Percentiles rank a stretch among this genome's conserved stretches.
phyloP scores from a whole-genome alignment of 2,113 vertebrate genomes.

The Gasterosteus aculeatus region DNA sequence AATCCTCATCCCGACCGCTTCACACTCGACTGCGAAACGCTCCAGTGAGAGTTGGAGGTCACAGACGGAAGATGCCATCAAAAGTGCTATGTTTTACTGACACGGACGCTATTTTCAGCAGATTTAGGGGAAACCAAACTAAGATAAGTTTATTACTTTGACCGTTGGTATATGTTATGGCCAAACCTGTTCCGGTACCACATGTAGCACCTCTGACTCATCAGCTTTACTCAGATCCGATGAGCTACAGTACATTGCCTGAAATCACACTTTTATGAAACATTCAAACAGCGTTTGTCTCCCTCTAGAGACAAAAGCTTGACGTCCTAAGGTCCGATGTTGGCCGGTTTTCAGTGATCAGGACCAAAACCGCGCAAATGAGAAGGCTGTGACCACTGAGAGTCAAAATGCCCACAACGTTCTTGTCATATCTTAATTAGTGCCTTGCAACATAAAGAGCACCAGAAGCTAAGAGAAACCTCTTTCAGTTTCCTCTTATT shows the following conservation, averaged over 20 bases:
- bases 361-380: neutral
- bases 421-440: neutral
- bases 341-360: neutral
- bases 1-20: too few species aligned
- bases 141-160: neutral
- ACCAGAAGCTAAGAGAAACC: neutral
- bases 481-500: too few species aligned
- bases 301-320: slow-evolving; percentile 21
- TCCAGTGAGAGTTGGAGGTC: too few species aligned
- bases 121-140: too few species aligned
- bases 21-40: too few species aligned
- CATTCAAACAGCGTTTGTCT: slow-evolving; percentile 8
- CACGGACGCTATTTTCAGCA: neutral
- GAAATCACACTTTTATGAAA: neutral
- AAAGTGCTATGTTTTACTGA: neutral
- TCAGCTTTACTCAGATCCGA: slow-evolving; percentile 1
- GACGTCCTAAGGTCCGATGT: too few species aligned
- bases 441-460: neutral
- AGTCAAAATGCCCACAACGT: neutral
- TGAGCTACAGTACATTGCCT: neutral
- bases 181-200: neutral
- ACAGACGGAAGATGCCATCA: too few species aligned
- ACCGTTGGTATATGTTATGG: neutral
- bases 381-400: neutral
- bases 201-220: neutral